Conservation (phyloP, 2,797 vertebrate genomes). For the Octomys mimax region DNA sequence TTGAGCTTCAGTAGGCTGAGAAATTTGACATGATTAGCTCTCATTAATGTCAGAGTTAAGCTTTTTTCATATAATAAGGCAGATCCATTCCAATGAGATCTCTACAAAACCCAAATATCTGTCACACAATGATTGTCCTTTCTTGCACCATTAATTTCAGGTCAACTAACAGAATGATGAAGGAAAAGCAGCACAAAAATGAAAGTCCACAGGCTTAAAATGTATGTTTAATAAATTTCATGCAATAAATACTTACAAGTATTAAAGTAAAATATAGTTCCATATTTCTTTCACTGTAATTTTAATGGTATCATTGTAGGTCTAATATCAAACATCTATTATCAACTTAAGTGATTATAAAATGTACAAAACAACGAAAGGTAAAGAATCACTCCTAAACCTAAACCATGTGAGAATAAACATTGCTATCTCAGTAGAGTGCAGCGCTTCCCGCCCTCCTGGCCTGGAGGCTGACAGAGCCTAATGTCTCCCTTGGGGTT, state of each 20-base stretch:
- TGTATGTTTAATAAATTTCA: neutral
- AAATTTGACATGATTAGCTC: conserved; percentile 77
- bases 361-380: neutral
- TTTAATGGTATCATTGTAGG: neutral
- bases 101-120: conserved; percentile 60
- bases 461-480: neutral
- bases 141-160: conserved; percentile 72
- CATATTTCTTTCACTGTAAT: neutral
- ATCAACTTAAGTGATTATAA: neutral
- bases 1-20: conserved; percentile 71
- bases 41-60: conserved; percentile 73
- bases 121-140: conserved; percentile 65
- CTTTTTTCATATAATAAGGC: conserved; percentile 65
- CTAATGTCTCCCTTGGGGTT: neutral
- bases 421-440: neutral
- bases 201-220: neutral
- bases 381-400: neutral
- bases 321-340: conserved; percentile 17
- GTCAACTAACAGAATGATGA: conserved; percentile 55
- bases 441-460: neutral
- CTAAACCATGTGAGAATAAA: neutral
- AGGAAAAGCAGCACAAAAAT: neutral
- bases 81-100: conserved; percentile 65
- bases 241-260: neutral
- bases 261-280: neutral